Conservation (phyloP, 1,140 invertebrate genomes). For the Prorops nasuta region DNA sequence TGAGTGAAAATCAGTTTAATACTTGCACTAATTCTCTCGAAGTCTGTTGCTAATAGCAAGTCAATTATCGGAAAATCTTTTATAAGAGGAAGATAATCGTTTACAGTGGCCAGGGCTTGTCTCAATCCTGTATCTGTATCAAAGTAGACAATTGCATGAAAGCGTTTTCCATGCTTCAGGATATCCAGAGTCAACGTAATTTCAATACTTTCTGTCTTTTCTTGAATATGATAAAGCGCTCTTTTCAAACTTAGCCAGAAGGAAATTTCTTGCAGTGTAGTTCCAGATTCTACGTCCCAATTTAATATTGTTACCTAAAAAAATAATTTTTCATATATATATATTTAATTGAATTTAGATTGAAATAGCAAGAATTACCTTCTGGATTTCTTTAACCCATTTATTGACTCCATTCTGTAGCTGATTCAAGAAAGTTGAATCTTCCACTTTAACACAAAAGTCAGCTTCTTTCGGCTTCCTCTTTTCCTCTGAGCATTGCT, state of each 20-base stretch:
- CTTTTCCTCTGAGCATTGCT: constrained; percentile 87
- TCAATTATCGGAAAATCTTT: constrained; percentile 99
- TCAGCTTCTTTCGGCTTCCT: constrained; percentile 94
- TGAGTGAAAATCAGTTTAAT: constrained; percentile 93
- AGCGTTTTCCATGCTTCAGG: constrained; percentile 96
- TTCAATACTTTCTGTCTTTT: constrained; percentile 89
- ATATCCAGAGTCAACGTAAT: constrained; percentile 95
- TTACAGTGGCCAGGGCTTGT: constrained; percentile 94
- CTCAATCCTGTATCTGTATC: constrained; percentile 98
- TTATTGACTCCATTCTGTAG: constrained; percentile 96
- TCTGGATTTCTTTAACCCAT: constrained; percentile 99
- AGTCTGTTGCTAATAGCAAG: constrained; percentile 91
- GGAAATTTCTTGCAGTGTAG: constrained; percentile 95
- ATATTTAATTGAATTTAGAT: background rate
- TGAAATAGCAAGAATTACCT: constrained; percentile 61
- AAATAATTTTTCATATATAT: constrained; percentile 6
- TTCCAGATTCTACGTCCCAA: constrained; percentile 96
- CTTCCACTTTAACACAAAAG: constrained; percentile 91
- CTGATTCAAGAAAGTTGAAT: constrained; percentile 95
- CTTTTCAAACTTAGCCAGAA: constrained; percentile 99
- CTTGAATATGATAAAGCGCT: constrained; percentile 93
- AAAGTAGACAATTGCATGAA: constrained; percentile 98
- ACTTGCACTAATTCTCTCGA: constrained; percentile 87
- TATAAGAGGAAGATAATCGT: constrained; percentile 98
- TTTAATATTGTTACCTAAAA: constrained; percentile 92